Conservation (phyloP, 1,140 invertebrate genomes). For the Cotesia chilonis region DNA sequence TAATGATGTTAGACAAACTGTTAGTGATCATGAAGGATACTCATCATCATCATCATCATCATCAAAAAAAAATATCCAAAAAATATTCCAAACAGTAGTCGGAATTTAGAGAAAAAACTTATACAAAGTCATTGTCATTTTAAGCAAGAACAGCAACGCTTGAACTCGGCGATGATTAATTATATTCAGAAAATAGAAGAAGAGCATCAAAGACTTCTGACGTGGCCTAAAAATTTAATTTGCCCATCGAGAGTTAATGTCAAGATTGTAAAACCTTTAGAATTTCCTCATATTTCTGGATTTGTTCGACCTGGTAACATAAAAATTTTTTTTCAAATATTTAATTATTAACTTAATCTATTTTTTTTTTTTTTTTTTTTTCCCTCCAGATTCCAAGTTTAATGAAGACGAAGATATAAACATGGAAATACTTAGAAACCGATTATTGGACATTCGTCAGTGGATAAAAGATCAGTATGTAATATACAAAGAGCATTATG, state of each 20-base stretch:
- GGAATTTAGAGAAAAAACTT: constrained; percentile 8
- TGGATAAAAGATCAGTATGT: constrained; percentile 57
- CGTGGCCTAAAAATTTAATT: constrained; percentile 21
- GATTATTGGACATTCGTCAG: constrained; percentile 49
- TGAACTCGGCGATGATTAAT: constrained; percentile 39
- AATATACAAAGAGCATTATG: constrained; percentile 51
- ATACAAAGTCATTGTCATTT: constrained; percentile 24
- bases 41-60: neutral
- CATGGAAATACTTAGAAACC: constrained; percentile 38
- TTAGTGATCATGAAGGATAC: neutral
- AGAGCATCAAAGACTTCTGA: constrained; percentile 27
- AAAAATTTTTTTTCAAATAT: neutral
- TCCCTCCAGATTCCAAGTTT: constrained; percentile 38
- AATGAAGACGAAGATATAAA: constrained; percentile 26
- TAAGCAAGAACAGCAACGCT: constrained; percentile 41
- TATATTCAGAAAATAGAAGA: constrained; percentile 43
- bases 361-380: constrained; percentile 9
- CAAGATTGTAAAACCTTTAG: constrained; percentile 44
- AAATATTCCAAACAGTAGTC: neutral
- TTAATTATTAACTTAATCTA: too few relatives aligned
- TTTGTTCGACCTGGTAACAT: constrained; percentile 45
- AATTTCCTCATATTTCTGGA: constrained; percentile 52
- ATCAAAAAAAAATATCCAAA: neutral
- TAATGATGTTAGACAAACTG: neutral
- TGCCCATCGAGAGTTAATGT: constrained; percentile 21